Percentiles rank a stretch among this genome's conserved stretches.
Evolutionary conservation across 2,113 vertebrate species (phyloP).

Genomic region (Tupaia chinensis): DNA sequence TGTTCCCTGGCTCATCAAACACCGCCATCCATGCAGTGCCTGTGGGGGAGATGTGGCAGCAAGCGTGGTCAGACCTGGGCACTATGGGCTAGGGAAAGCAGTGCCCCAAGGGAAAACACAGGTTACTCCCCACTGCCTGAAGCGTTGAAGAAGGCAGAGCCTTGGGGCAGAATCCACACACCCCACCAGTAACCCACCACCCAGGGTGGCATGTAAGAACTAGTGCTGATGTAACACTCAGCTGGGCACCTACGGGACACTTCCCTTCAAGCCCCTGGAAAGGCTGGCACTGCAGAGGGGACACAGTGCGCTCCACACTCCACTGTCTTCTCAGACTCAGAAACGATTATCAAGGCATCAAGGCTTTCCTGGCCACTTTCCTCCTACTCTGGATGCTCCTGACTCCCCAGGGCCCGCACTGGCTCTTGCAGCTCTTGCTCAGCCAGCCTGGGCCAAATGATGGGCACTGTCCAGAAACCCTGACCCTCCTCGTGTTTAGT

Average conservation of each 20-base stretch:
- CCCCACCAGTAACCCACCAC: too few relatives aligned
- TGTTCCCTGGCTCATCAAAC: slow-evolving; percentile 88
- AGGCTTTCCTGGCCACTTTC: neutral
- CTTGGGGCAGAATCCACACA: too few relatives aligned
- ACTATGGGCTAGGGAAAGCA: neutral
- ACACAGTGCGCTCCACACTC: neutral
- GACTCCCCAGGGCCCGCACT: neutral
- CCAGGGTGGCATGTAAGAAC: too few relatives aligned
- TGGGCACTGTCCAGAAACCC: neutral
- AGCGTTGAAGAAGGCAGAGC: neutral
- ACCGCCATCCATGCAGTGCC: slow-evolving; percentile 90
- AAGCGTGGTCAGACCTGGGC: neutral
- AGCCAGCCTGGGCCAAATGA: too few relatives aligned
- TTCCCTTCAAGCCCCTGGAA: neutral
- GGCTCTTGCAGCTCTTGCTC: neutral
- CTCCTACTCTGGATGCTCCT: neutral
- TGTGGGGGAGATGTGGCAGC: slow-evolving; percentile 19
- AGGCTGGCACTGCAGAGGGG: neutral
- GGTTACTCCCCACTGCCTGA: neutral
- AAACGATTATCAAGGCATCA: neutral
- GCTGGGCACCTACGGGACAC: neutral
- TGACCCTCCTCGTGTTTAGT: neutral
- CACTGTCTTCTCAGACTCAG: neutral
- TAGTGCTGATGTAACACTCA: neutral
- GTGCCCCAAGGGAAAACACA: too few relatives aligned